A percentile compares a stretch with the other conserved stretches of the same genome.
Conservation (phyloP, 2,113 vertebrate genomes). For the Rhinopomastus cyanomelas region DNA sequence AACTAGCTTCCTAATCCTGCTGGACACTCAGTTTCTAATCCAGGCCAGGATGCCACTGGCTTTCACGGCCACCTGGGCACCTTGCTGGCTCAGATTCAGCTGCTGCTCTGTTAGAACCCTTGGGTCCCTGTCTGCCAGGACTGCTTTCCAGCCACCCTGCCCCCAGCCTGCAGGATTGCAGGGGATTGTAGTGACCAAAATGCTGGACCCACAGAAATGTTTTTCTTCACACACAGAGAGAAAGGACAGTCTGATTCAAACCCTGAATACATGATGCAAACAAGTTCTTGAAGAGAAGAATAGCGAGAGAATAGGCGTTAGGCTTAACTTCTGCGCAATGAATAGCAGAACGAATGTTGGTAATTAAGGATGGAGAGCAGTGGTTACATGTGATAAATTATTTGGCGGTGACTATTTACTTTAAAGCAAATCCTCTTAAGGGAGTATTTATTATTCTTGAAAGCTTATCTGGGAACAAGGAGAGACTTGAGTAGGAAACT, state of each 20-base stretch:
- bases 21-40: too few species aligned
- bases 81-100: too few species aligned
- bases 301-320: not conserved
- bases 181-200: too few species aligned
- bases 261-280: conserved; percentile 23
- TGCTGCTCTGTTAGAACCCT: too few species aligned
- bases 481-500: conserved; percentile 11
- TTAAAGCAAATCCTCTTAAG: conserved; percentile 62
- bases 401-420: conserved; percentile 55
- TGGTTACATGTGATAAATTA: conserved; percentile 63
- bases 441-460: conserved; percentile 54
- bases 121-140: too few species aligned
- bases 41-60: too few species aligned
- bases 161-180: too few species aligned
- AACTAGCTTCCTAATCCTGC: too few species aligned
- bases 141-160: too few species aligned
- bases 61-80: too few species aligned
- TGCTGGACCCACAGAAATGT: conserved; percentile 11
- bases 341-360: conserved; percentile 8
- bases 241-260: conserved; percentile 7
- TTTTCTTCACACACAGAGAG: not conserved
- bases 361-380: conserved; percentile 47
- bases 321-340: not conserved
- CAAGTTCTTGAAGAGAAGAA: not conserved
- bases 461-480: conserved; percentile 47